Percentiles rank a stretch among this genome's conserved stretches.
Evolutionary conservation across 2,113 vertebrate genomes (phyloP).

Genomic region (Ceyx cyanopectus): DNA sequence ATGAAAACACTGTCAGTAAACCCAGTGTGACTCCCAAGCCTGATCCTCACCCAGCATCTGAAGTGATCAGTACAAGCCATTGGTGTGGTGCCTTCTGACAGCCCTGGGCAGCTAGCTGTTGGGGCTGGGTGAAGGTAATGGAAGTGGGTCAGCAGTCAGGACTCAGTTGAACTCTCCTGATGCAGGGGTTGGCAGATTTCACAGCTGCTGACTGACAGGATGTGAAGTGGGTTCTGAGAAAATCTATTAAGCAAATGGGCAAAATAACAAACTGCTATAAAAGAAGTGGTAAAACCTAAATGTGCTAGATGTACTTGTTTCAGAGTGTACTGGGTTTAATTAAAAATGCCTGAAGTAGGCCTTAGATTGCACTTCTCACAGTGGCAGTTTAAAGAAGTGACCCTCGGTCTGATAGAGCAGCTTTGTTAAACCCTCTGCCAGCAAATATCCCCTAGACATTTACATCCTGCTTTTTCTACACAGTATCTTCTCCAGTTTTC

Average conservation of each 20-base stretch:
- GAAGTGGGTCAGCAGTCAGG: neutral
- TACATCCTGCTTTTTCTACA: neutral
- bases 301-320: neutral
- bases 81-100: neutral
- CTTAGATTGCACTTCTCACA: neutral
- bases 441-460: neutral
- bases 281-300: neutral
- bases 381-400: neutral
- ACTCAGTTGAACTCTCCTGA: neutral
- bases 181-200: neutral
- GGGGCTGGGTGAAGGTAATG: neutral
- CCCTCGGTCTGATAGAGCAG: accelerated
- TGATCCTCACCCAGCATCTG: neutral
- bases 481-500: neutral
- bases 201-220: neutral
- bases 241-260: neutral
- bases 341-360: neutral
- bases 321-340: neutral
- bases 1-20: neutral
- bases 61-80: neutral
- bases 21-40: neutral
- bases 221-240: slow-evolving; percentile 8
- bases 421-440: neutral
- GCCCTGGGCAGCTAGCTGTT: neutral
- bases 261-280: neutral